A percentile compares a stretch with the other conserved stretches of the same genome.
These are phyloP conservation scores for Dinoponera quadriceps DNA, from an alignment of 1,140 invertebrate genomes.

Conservation along the genomic window DNA sequence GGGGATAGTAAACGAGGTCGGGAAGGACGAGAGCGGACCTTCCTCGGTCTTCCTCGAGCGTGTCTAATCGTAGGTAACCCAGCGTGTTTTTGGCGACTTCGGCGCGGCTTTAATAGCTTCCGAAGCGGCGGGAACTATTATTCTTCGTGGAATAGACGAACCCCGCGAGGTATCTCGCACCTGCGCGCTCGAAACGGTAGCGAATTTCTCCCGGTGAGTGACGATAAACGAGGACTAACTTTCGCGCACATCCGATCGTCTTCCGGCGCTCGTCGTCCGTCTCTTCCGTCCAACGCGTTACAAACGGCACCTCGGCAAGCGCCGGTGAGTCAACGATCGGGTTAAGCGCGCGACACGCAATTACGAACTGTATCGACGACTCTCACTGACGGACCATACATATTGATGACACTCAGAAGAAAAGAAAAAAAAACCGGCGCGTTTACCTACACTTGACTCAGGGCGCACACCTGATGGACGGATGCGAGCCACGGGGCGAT, in stretches of 20 bases:
- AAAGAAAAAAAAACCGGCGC: constrained; percentile 16
- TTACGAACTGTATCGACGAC: constrained; percentile 45
- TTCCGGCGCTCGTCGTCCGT: no score
- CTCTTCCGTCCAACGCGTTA: not conserved
- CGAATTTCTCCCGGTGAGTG: not conserved
- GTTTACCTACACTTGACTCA: no score
- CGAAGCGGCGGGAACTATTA: not conserved
- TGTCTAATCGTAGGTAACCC: constrained; percentile 69
- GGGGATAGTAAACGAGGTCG: not conserved
- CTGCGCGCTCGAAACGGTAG: not conserved
- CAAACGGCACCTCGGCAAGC: not conserved
- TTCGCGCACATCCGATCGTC: no score
- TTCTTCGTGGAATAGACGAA: constrained; percentile 14
- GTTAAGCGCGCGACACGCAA: constrained; percentile 13
- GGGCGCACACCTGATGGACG: constrained; percentile 11
- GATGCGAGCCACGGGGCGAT: constrained; percentile 2
- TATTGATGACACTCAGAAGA: not conserved
- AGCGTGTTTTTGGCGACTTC: constrained; percentile 53
- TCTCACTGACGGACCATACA: not conserved
- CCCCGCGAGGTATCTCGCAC: not conserved
- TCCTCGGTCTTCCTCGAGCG: constrained; percentile 39
- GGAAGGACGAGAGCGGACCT: constrained; percentile 5
- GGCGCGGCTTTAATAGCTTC: constrained; percentile 25
- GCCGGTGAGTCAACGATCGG: not conserved
- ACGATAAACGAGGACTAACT: not conserved